Evolutionary conservation across 2,888 invertebrate genomes (phyloP).

Genomic region (Theristus sp.): DNA sequence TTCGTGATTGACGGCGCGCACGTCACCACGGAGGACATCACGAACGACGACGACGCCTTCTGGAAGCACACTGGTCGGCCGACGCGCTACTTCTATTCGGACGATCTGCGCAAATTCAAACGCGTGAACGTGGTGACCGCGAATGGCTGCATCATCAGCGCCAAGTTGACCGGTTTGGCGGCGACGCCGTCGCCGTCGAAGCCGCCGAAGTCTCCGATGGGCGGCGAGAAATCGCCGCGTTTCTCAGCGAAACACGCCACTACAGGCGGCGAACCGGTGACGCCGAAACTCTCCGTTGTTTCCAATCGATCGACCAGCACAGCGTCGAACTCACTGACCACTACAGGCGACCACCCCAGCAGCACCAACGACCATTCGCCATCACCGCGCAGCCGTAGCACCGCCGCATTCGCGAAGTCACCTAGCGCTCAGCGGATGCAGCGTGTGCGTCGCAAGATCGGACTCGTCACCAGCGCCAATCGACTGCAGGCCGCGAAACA

Average conservation of each 20-base stretch:
- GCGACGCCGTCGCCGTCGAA: background rate
- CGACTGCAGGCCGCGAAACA: background rate
- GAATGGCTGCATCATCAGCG: slow-evolving; percentile 14
- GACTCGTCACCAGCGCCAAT: background rate
- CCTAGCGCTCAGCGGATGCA: background rate
- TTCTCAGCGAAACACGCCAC: too few species aligned
- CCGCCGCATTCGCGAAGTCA: too few species aligned
- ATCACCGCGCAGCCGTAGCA: background rate
- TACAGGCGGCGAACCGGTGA: too few species aligned
- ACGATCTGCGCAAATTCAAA: slow-evolving; percentile 22
- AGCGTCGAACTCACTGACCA: background rate
- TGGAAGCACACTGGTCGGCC: slow-evolving; percentile 27
- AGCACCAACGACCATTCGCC: background rate
- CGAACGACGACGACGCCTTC: slow-evolving; percentile 23
- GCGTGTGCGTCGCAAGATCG: background rate
- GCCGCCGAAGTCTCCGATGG: background rate
- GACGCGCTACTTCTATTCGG: slow-evolving; percentile 25
- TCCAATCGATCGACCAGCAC: background rate
- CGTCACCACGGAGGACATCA: slow-evolving; percentile 24
- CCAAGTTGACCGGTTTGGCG: background rate
- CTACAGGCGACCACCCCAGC: too few species aligned
- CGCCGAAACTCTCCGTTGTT: background rate
- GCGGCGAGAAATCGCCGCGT: background rate
- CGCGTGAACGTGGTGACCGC: slow-evolving; percentile 25
- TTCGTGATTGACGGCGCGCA: slow-evolving; percentile 26